Percentiles rank a stretch among this genome's conserved stretches.
Conservation (phyloP, 2,888 invertebrate genomes). For the Epinotia bilunana region DNA sequence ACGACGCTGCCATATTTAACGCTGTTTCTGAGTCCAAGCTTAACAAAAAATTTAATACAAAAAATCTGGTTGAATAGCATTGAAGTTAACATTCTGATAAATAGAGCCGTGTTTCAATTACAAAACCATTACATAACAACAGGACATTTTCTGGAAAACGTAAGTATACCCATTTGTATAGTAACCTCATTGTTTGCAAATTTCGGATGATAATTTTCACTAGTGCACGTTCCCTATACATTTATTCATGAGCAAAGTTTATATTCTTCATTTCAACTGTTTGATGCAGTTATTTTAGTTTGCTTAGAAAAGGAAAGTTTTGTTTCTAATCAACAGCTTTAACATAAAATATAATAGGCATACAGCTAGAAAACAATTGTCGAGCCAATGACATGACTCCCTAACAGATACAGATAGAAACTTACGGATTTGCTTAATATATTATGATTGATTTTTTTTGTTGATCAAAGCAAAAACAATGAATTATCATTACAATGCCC, state of each 20-base stretch:
- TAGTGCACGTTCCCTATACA: too few species aligned
- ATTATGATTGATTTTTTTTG: too few species aligned
- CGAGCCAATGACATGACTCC: too few species aligned
- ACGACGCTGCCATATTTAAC: not conserved
- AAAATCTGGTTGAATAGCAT: not conserved
- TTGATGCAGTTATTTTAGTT: not conserved
- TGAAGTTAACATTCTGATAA: slow-evolving; percentile 17
- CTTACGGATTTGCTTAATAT: not conserved
- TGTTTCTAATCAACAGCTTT: not conserved
- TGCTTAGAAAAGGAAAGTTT: not conserved
- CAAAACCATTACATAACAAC: slow-evolving; percentile 14
- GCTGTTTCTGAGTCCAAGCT: not conserved
- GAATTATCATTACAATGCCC: too few species aligned
- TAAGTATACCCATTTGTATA: slow-evolving; percentile 10
- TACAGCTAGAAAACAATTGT: too few species aligned
- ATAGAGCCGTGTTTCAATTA: slow-evolving; percentile 24
- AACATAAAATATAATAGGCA: too few species aligned
- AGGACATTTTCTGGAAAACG: slow-evolving; percentile 9
- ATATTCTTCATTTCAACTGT: not conserved
- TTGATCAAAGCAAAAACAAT: too few species aligned
- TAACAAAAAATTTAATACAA: slow-evolving; percentile 3
- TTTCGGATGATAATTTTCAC: too few species aligned
- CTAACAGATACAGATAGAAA: too few species aligned
- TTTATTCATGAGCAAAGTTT: not conserved
- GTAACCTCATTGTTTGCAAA: not conserved